These are phyloP conservation scores for Nettapus auritus DNA, from an alignment of 2,113 vertebrate genomes.

Conservation along the genomic window DNA sequence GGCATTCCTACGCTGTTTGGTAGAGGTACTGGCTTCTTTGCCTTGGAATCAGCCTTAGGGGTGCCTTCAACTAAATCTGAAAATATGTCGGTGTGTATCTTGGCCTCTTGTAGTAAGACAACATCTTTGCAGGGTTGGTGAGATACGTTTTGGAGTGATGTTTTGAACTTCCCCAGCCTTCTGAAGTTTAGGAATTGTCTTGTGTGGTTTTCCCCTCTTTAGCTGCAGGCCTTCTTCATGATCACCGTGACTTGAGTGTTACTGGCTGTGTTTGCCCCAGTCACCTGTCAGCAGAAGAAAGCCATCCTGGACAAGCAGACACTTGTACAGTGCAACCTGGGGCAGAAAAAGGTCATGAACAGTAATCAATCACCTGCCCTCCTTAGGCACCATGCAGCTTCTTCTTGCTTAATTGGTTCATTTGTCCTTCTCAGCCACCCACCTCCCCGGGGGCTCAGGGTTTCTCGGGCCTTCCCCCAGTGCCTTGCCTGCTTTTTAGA, in stretches of 20 bases:
- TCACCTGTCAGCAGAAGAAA: not conserved
- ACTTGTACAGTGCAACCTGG: not conserved
- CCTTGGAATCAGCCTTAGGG: not conserved
- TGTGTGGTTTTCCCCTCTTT: accelerated
- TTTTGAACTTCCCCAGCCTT: not conserved
- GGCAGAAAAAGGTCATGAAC: not conserved
- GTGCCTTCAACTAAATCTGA: accelerated
- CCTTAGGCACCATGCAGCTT: not conserved
- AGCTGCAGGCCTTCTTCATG: not conserved
- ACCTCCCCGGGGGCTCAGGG: not conserved
- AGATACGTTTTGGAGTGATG: not conserved
- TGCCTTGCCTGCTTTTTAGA: not conserved
- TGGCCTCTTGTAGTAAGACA: not conserved
- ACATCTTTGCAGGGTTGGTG: not conserved
- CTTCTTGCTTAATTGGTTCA: not conserved
- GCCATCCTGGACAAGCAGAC: not conserved
- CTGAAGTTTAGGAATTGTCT: not conserved
- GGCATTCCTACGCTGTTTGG: accelerated
- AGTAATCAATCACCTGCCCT: not conserved
- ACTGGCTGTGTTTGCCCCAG: not conserved
- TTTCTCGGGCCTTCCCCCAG: not conserved
- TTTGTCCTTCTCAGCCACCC: not conserved
- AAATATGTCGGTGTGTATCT: accelerated
- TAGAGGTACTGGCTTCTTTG: not conserved
- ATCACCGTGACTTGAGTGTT: accelerated